These are phyloP conservation scores for Mesocentrotus franciscanus DNA, from an alignment of 53 echinoderm and acorn worm genomes.

Conservation along the genomic window DNA sequence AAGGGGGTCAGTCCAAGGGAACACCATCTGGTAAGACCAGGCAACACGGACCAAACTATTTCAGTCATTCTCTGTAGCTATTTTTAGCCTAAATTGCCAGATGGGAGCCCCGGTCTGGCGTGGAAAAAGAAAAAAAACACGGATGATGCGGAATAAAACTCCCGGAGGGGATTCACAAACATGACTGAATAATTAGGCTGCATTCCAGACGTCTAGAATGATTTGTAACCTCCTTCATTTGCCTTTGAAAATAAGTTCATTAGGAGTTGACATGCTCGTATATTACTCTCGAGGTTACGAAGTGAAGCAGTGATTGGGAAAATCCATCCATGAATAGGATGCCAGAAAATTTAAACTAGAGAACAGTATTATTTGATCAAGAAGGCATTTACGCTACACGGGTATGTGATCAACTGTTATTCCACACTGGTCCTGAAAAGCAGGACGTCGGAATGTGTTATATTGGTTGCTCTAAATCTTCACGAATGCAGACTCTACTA, in stretches of 20 bases:
- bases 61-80: constrained; percentile 37
- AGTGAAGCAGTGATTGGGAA: not conserved
- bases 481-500: too few relatives aligned
- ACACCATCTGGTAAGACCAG: constrained; percentile 27
- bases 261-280: not conserved
- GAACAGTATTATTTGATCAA: not conserved
- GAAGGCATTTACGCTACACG: not conserved
- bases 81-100: constrained; percentile 46
- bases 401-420: too few relatives aligned
- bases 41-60: constrained; percentile 28
- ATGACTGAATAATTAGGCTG: constrained; percentile 46
- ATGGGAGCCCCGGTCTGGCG: constrained; percentile 14
- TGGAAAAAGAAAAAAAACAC: not conserved
- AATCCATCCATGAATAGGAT: not conserved
- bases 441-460: too few relatives aligned
- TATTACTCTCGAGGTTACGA: not conserved
- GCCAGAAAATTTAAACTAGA: not conserved
- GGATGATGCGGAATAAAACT: not conserved
- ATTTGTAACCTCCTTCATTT: constrained; percentile 19
- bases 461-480: too few relatives aligned
- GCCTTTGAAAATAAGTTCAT: constrained; percentile 1
- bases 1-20: constrained; percentile 3
- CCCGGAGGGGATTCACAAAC: not conserved
- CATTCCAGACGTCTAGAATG: constrained; percentile 40
- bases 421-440: too few relatives aligned